A percentile compares a stretch with the other conserved stretches of the same genome.
phyloP scores from a whole-genome alignment of 1,140 invertebrate genomes.

The Rhagoletis zephyria region DNA sequence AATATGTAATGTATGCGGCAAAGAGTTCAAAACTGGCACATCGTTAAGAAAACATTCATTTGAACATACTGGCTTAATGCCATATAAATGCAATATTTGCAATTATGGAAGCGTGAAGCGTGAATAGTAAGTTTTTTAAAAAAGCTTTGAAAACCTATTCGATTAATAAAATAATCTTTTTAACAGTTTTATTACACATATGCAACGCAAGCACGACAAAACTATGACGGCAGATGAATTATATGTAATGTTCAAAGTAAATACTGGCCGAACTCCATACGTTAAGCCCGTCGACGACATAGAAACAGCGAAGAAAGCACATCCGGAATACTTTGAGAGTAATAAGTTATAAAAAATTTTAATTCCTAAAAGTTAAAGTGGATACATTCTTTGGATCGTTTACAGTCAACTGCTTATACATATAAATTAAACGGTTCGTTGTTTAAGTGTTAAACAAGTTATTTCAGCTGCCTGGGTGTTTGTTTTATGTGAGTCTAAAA shows the following conservation, averaged over 20 bases:
- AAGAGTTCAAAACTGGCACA: slow-evolving; percentile 87
- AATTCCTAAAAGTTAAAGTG: no score
- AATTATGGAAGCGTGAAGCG: slow-evolving; percentile 68
- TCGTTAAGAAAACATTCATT: slow-evolving; percentile 87
- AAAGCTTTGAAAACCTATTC: background rate
- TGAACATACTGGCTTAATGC: slow-evolving; percentile 87
- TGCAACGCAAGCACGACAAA: background rate
- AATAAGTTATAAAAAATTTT: no score
- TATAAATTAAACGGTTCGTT: no score
- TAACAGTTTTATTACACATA: background rate
- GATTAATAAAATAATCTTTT: background rate
- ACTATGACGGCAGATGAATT: background rate
- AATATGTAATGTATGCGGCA: slow-evolving; percentile 82
- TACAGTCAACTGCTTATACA: no score
- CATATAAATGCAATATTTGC: slow-evolving; percentile 81
- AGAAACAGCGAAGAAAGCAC: background rate
- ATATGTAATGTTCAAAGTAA: slow-evolving; percentile 2
- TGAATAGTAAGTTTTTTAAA: slow-evolving; percentile 18
- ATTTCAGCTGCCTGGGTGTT: no score
- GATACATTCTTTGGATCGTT: no score
- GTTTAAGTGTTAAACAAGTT: no score
- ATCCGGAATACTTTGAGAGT: no score
- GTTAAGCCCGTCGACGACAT: background rate
- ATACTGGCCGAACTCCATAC: background rate
- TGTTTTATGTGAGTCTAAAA: no score